Percentiles rank a stretch among this genome's conserved stretches.
Conservation (phyloP, 2,113 vertebrate genomes). For the Choloepus hoffmanni region DNA sequence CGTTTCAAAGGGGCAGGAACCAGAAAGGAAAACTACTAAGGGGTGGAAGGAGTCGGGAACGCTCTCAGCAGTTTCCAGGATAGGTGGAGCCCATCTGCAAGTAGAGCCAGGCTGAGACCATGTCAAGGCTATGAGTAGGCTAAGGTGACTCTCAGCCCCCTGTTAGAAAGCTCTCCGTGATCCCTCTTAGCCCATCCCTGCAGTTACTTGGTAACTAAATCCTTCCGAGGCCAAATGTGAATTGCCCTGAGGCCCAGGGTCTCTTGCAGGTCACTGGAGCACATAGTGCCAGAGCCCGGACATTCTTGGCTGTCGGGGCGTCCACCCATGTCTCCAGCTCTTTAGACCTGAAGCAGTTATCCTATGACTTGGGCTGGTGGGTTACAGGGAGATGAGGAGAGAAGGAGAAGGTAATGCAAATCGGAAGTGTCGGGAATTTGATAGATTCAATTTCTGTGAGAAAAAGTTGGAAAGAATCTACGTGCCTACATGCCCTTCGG, state of each 20-base stretch:
- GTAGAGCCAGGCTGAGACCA: background rate
- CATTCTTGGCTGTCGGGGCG: background rate
- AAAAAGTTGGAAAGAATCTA: background rate
- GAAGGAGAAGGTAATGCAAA: background rate
- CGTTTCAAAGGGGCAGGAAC: background rate
- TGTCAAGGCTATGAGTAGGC: no score
- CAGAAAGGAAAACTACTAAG: background rate
- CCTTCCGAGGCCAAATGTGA: constrained; percentile 41
- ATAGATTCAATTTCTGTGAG: no score
- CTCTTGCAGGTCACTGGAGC: constrained; percentile 44
- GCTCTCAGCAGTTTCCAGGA: background rate
- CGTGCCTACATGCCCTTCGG: background rate
- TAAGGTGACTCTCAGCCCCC: background rate
- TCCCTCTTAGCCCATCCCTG: background rate
- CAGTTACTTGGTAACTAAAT: constrained; percentile 48
- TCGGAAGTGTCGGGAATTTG: background rate
- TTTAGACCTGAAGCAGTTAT: background rate
- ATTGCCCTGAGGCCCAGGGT: background rate
- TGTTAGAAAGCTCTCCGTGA: background rate
- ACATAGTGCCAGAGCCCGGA: background rate
- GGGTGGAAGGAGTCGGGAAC: background rate
- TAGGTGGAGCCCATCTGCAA: background rate
- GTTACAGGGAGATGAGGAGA: background rate
- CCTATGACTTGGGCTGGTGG: background rate
- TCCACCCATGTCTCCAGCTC: background rate